phyloP scores from a whole-genome alignment of 2,797 vertebrate genomes.

The Chaenodraco wilsoni region DNA sequence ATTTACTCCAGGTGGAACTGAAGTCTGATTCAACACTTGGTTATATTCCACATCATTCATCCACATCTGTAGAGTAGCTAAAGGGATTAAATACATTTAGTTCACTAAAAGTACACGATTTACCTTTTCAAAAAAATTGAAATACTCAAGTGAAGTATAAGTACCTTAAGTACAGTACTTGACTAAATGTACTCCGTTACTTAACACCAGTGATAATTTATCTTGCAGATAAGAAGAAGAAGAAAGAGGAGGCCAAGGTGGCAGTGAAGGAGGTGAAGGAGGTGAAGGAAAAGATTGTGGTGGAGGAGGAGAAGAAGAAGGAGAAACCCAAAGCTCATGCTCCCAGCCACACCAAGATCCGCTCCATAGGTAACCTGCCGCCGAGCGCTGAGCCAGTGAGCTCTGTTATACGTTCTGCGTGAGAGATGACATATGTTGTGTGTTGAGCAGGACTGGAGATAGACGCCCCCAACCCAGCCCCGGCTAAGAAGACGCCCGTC shows the following conservation, averaged over 20 bases:
- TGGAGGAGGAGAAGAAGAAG: conserved; percentile 90
- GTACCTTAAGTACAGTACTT: too few species aligned
- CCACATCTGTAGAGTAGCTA: too few species aligned
- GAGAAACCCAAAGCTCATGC: conserved; percentile 95
- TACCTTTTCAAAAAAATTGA: too few species aligned
- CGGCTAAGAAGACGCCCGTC: conserved; percentile 84
- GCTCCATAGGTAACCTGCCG: conserved; percentile 89
- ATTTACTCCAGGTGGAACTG: too few species aligned
- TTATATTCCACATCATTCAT: too few species aligned
- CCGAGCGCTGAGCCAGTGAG: neutral
- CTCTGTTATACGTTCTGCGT: neutral
- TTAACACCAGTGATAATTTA: neutral
- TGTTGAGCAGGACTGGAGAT: conserved; percentile 87
- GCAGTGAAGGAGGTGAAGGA: conserved; percentile 82
- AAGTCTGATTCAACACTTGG: too few species aligned
- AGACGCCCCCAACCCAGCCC: conserved; percentile 85
- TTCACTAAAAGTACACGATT: too few species aligned
- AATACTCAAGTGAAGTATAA: too few species aligned
- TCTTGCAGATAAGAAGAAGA: conserved; percentile 89
- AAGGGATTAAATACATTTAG: too few species aligned
- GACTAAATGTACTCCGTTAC: too few species aligned
- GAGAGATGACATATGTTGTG: neutral
- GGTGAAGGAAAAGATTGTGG: conserved; percentile 77
- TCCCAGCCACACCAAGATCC: conserved; percentile 94
- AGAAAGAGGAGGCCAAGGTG: conserved; percentile 88